These are phyloP conservation scores for Corythaixoides concolor DNA, from an alignment of 2,113 vertebrate species.

Conservation along the genomic window DNA sequence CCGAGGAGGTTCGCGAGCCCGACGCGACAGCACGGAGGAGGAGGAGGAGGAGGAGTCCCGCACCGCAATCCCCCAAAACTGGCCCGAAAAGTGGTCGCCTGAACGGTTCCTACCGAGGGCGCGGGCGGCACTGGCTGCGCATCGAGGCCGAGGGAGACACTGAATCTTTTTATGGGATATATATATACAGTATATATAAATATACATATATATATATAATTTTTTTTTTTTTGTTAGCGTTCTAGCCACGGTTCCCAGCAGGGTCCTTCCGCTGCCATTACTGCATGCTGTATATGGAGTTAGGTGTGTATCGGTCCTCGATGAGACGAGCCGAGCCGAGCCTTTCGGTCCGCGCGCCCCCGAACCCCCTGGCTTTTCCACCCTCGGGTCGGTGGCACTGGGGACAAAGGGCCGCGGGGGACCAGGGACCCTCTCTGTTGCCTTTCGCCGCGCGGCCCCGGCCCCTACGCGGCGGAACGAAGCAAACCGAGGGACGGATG, in stretches of 20 bases:
- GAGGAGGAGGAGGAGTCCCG: background rate
- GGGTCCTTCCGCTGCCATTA: conserved; percentile 75
- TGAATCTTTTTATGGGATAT: conserved; percentile 74
- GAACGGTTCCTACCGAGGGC: conserved; percentile 22
- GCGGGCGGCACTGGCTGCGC: conserved; percentile 2
- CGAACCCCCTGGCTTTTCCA: conserved; percentile 8
- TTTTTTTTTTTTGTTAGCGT: conserved; percentile 67
- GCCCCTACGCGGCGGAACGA: background rate
- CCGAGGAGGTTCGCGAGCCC: background rate
- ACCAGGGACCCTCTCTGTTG: background rate
- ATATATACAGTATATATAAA: conserved; percentile 73
- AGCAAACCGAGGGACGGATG: background rate
- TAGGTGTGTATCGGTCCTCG: conserved; percentile 75
- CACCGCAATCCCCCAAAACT: background rate
- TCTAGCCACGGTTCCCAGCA: conserved; percentile 72
- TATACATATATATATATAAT: conserved; percentile 65
- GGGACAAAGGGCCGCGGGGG: conserved; percentile 35
- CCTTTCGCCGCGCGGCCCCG: background rate
- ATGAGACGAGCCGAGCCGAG: conserved; percentile 60
- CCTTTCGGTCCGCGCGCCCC: conserved; percentile 67
- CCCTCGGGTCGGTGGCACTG: conserved; percentile 7
- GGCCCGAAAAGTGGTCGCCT: conserved; percentile 26
- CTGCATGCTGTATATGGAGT: conserved; percentile 81
- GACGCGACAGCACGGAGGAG: background rate
- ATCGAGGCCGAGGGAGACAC: conserved; percentile 60